Conservation (phyloP, 2,888 invertebrate genomes). For the Platycnemis pennipes region DNA sequence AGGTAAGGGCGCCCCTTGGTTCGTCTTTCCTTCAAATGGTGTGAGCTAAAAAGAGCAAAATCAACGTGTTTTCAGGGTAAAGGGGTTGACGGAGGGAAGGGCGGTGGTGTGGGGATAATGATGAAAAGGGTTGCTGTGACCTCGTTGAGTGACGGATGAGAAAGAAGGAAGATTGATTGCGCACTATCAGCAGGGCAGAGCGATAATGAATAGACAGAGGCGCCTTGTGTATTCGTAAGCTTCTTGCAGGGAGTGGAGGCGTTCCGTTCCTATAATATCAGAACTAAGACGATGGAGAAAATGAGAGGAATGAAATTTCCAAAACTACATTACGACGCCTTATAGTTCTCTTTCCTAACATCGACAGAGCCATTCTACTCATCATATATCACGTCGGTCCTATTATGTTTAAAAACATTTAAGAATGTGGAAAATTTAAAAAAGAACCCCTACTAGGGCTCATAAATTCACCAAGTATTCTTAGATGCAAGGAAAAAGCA, state of each 20-base stretch:
- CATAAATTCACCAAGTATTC: too few relatives aligned
- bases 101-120: neutral
- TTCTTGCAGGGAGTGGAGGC: neutral
- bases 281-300: neutral
- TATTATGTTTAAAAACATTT: too few relatives aligned
- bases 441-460: too few relatives aligned
- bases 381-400: too few relatives aligned
- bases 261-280: neutral
- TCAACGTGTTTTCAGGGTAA: neutral
- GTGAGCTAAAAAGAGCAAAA: neutral
- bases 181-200: neutral
- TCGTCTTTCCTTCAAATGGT: neutral
- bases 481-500: too few relatives aligned
- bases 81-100: neutral
- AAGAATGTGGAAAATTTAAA: too few relatives aligned
- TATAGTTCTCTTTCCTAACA: neutral
- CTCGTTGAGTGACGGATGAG: constrained; percentile 23
- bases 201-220: neutral
- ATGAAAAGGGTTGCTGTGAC: neutral
- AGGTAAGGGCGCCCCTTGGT: neutral
- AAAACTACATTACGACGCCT: neutral
- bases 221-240: neutral
- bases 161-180: constrained; percentile 39
- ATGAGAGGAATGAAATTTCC: neutral
- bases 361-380: neutral